A percentile compares a stretch with the other conserved stretches of the same genome.
Conservation (phyloP, 2,113 vertebrate species). For the Prietella phreatophila region DNA sequence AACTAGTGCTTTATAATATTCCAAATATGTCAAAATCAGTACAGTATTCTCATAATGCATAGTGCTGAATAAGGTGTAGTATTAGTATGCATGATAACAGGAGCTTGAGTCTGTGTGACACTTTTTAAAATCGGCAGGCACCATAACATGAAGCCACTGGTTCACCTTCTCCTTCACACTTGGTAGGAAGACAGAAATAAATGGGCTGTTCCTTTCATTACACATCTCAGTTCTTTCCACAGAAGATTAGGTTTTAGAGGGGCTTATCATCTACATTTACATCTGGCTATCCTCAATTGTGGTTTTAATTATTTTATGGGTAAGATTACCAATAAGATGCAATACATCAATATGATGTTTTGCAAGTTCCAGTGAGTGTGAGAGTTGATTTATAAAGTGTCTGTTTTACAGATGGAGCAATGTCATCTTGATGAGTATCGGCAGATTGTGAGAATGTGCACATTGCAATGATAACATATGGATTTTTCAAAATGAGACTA, state of each 20-base stretch:
- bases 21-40: neutral
- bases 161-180: neutral
- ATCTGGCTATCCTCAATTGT: neutral
- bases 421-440: conserved; percentile 56
- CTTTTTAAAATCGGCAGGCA: conserved; percentile 2
- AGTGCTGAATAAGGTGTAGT: neutral
- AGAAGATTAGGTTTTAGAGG: neutral
- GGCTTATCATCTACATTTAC: neutral
- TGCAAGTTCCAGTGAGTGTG: conserved; percentile 21
- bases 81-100: neutral
- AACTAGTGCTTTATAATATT: neutral
- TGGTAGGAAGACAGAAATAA: conserved; percentile 2
- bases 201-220: conserved; percentile 9
- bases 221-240: neutral
- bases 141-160: neutral
- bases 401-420: conserved; percentile 48
- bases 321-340: conserved; percentile 12
- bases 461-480: conserved; percentile 58
- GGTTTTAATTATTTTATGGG: conserved; percentile 25
- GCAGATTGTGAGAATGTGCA: conserved; percentile 43
- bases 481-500: conserved; percentile 64
- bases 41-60: neutral
- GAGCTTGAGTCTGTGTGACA: neutral
- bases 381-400: conserved; percentile 51
- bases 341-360: neutral